Base-by-base conservation (phyloP, 2,888 invertebrate genomes). In the Sepioteuthis lessoniana region DNA sequence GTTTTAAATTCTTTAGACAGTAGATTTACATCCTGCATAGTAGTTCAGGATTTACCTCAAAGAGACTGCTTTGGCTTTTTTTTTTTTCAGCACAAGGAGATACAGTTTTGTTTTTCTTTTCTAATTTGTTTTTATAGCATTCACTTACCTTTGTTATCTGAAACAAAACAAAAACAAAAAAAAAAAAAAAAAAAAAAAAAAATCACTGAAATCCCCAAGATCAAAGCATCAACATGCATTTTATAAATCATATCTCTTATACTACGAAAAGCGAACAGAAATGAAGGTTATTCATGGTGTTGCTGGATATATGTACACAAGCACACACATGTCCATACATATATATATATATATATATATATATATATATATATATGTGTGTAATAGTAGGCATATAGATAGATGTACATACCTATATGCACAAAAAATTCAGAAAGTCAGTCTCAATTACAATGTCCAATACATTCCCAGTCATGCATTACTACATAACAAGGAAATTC, bases 141-240 rank as follows among this genome's bases (percentile, higher is more conserved):
- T 47, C 92, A 92, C 92, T 92, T 92, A 92, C 92, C 92, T 92
- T 92, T 46, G 31, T 47, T 21, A 31, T n/a, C 92, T 92, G 92
- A 92, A 92, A 92, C n/a, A 42, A 42, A 42, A 42, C 3, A 42
- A 42, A 42, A 5, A 42, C 3, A 42, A 42, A 42, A 42, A 42
- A 42, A 42, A 5, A 42, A 42, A 42, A 42, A 5, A 42, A 42
- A 42, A 42, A 42, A 42, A 42, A 42, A 42, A 42, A 42, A 92
- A 47, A 92, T 47, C 35, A 38, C 31, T 42, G 42, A 92, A 92
- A 92, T 92, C 92, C 92, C 92, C 92, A 92, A 92, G 31, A 31
- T 92, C 46, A 47, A 92, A 92, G 46, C 46, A 92, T 92, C 38
- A 92, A 92, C 92, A 92, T 42, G 47, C 38, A 92, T n/a, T 91